Evolutionary conservation across 2,113 vertebrate genomes (phyloP), one percentile per base, ranked within the genome.

Genomic region (Brachypteracias leptosomus): DNA sequence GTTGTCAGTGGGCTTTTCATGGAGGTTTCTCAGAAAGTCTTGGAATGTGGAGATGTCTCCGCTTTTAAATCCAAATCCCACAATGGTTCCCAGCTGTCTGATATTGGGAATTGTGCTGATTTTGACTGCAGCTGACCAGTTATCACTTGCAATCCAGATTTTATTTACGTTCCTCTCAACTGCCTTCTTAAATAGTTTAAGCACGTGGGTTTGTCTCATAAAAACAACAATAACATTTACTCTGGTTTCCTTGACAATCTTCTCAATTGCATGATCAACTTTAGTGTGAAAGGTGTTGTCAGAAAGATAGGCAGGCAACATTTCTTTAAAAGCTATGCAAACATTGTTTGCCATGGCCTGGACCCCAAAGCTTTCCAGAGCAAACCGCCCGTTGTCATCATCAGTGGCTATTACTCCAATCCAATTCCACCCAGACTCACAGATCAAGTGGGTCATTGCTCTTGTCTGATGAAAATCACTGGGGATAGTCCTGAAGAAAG

Each of bases 121-220:
- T 70, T 96, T 95, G 67, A 89, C 94, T 31, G 98, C 96, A 10
- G 97, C 96, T 3, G 99, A 99, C 99, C 99, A 99, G 40, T 97
- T 98, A 89, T 99, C 98, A 59, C 98, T 99, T n/a, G 98, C 99
- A 95, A 99, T 97, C 99, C 99, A 99, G 22, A 98, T 93, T 95
- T 98, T 98, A 47, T 93, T 97, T 85, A 98, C 97, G 1, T 98
- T 94, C 51, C 65, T 94, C 68, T 97, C 85, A 38, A 96, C 93
- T 47, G 98, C 97, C 90, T 98, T 97, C 54, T 91, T 65, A 95
- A 98, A 99, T 13, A 99, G 78, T 65, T 80, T 57, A 44, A 93
- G 96, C 95, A 99, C 98, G 11, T 98, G 98, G 71, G 94, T 91
- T 31, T 98, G 94, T 49, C 98, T 98, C 87, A 98, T 96, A 88